phyloP scores from a whole-genome alignment of 1,140 invertebrate species.

The Drosophila seguyi region DNA sequence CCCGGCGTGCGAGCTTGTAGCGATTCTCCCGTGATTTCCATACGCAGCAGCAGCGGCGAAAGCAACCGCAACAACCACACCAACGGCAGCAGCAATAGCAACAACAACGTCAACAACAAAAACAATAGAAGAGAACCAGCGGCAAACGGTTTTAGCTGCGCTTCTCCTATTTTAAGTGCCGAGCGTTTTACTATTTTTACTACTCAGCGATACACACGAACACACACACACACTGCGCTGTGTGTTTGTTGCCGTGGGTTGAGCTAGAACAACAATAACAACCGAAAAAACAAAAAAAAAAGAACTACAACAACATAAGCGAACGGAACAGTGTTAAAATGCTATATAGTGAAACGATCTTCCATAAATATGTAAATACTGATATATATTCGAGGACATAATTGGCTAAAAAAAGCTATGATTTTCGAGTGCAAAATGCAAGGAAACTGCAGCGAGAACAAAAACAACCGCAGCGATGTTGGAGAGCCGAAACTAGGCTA shows the following conservation, averaged over 20 bases:
- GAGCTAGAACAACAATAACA: slow-evolving; percentile 24
- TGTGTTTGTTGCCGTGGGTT: slow-evolving; percentile 15
- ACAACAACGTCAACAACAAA: slow-evolving; percentile 35
- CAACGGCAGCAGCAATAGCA: slow-evolving; percentile 30
- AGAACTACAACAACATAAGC: slow-evolving; percentile 13
- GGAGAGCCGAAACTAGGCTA: slow-evolving; percentile 70
- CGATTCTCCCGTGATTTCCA: slow-evolving; percentile 59
- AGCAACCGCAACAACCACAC: slow-evolving; percentile 25
- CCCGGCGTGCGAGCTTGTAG: slow-evolving; percentile 72
- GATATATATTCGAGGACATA: slow-evolving; percentile 16
- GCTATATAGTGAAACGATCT: slow-evolving; percentile 47
- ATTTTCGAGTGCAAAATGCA: slow-evolving; percentile 34
- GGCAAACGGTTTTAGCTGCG: slow-evolving; percentile 45
- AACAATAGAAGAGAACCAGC: slow-evolving; percentile 42
- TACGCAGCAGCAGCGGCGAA: slow-evolving; percentile 47
- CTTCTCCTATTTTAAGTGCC: slow-evolving; percentile 62
- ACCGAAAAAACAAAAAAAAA: background rate
- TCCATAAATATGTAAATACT: slow-evolving; percentile 52
- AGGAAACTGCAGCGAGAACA: slow-evolving; percentile 30
- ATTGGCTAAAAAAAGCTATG: slow-evolving; percentile 1
- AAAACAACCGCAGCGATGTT: slow-evolving; percentile 14
- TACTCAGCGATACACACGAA: slow-evolving; percentile 51
- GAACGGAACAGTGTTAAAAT: slow-evolving; percentile 44
- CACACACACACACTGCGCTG: slow-evolving; percentile 33
- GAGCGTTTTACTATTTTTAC: slow-evolving; percentile 62